Conservation (phyloP, 2,113 vertebrate genomes). For the Cavia porcellus region DNA sequence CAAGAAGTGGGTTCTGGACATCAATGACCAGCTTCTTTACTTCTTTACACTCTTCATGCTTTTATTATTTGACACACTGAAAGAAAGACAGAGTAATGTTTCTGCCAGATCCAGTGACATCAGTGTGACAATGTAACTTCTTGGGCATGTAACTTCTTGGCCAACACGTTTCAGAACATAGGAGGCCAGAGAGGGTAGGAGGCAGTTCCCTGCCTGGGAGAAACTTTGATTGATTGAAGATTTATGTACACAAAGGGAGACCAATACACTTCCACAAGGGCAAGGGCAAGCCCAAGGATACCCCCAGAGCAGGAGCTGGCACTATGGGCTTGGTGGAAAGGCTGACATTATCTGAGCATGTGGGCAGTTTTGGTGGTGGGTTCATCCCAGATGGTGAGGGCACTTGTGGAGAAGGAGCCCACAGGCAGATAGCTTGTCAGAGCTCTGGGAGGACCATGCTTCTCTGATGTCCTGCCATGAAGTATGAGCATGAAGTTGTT, state of each 20-base stretch:
- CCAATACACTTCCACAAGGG: accelerated
- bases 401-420: not conserved
- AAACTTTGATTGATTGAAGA: not conserved
- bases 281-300: accelerated
- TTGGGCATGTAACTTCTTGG: not conserved
- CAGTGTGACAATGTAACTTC: not conserved
- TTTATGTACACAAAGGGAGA: not conserved
- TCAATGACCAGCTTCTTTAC: not conserved
- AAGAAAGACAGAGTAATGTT: not conserved
- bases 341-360: accelerated
- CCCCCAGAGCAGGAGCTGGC: no score
- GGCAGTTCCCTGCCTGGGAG: not conserved
- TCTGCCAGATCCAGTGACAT: not conserved
- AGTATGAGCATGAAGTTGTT: accelerated
- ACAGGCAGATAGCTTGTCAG: not conserved
- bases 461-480: not conserved
- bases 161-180: not conserved
- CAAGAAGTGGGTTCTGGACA: not conserved
- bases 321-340: not conserved
- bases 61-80: not conserved
- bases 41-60: not conserved
- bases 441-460: accelerated
- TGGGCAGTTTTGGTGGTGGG: not conserved
- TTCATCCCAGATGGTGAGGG: not conserved
- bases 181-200: not conserved